Conservation (phyloP, 1,140 invertebrate genomes). For the Lordiphosa clarofinis region DNA sequence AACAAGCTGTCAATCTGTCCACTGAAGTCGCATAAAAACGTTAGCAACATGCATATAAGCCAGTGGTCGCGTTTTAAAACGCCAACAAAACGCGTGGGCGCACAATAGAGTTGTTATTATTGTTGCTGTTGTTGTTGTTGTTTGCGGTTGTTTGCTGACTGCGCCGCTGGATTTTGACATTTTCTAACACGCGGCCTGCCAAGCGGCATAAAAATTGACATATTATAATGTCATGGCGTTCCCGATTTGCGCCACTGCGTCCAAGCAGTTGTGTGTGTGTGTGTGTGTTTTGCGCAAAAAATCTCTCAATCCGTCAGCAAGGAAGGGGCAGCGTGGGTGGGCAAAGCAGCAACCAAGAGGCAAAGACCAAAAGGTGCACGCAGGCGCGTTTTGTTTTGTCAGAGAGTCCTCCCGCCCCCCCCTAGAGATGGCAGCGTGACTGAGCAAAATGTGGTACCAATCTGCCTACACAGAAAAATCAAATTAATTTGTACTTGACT, state of each 20-base stretch:
- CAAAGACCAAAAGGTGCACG: slow-evolving; percentile 8
- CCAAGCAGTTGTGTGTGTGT: slow-evolving; percentile 13
- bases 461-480: too few species aligned
- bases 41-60: slow-evolving; percentile 22
- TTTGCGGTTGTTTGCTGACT: slow-evolving; percentile 18
- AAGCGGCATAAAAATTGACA: slow-evolving; percentile 77
- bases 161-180: slow-evolving; percentile 72
- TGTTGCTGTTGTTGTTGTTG: slow-evolving; percentile 24
- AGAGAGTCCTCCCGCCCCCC: slow-evolving; percentile 7
- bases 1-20: slow-evolving; percentile 30
- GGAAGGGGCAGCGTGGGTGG: slow-evolving; percentile 57
- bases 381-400: slow-evolving; percentile 33
- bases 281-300: too few species aligned
- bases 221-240: slow-evolving; percentile 77
- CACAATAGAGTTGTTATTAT: slow-evolving; percentile 75
- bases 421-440: background rate
- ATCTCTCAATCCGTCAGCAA: slow-evolving; percentile 58
- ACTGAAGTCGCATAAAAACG: slow-evolving; percentile 47
- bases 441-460: too few species aligned
- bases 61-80: slow-evolving; percentile 59
- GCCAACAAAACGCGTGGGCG: slow-evolving; percentile 63
- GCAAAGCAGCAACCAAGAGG: slow-evolving; percentile 15
- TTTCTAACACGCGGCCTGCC: slow-evolving; percentile 72
- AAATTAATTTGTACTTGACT: too few species aligned
- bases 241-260: slow-evolving; percentile 76